Percentiles rank a stretch among this genome's conserved stretches.
Evolutionary conservation across 2,797 vertebrate species (phyloP).

Genomic region (Chaetophractus vellerosus): DNA sequence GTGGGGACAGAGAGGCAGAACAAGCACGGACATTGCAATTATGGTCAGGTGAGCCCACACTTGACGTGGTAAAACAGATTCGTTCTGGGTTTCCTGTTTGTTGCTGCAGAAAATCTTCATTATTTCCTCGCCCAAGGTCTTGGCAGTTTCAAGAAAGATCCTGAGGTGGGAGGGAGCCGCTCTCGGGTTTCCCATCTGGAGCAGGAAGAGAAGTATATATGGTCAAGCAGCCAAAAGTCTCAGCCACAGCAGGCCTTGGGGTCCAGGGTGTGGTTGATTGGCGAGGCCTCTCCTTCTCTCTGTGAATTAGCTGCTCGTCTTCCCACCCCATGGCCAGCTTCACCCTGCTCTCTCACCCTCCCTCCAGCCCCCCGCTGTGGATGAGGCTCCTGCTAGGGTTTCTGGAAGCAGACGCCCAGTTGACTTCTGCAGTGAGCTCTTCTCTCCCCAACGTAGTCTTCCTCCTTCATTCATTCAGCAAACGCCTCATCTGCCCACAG

Average conservation of each 20-base stretch:
- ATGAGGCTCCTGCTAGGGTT: background rate
- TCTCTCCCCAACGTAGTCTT: background rate
- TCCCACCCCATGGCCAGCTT: background rate
- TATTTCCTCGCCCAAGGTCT: constrained; percentile 54
- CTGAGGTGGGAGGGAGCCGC: accelerated
- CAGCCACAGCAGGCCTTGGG: background rate
- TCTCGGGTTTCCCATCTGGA: background rate
- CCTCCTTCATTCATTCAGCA: too few species aligned
- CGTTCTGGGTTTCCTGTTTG: background rate
- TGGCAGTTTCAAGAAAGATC: background rate
- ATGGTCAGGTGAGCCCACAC: constrained; percentile 63
- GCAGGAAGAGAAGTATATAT: accelerated
- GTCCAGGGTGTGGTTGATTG: background rate
- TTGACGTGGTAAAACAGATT: constrained; percentile 66
- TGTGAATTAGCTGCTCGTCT: background rate
- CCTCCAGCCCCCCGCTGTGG: accelerated
- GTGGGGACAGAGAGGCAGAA: background rate
- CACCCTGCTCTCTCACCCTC: background rate
- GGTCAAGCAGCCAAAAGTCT: background rate
- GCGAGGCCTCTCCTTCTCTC: background rate
- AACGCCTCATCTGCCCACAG: too few species aligned
- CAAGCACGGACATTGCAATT: constrained; percentile 46
- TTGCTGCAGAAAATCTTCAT: constrained; percentile 74
- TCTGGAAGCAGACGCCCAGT: too few species aligned
- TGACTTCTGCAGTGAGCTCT: too few species aligned